Conservation (phyloP, 2,797 vertebrate species). For the Serranus cabrilla region DNA sequence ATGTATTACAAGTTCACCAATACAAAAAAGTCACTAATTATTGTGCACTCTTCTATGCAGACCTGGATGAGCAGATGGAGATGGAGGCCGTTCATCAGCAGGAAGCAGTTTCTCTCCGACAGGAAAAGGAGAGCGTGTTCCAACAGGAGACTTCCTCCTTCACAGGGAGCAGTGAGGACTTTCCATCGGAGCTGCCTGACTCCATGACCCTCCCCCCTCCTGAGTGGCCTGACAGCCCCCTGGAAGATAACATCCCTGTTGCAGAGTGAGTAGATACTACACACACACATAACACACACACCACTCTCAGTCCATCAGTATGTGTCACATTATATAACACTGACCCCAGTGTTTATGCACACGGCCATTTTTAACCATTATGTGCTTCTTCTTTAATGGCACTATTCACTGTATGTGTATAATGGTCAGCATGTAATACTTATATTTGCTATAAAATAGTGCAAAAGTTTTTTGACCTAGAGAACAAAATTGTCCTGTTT, state of each 20-base stretch:
- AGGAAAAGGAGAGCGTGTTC: constrained; percentile 22
- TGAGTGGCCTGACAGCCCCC: constrained; percentile 81
- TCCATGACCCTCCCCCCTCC: constrained; percentile 72
- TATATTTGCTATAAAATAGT: neutral
- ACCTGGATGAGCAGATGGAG: constrained; percentile 82
- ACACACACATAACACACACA: neutral
- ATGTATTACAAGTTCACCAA: neutral
- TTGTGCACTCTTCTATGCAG: constrained; percentile 50
- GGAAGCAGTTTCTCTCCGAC: constrained; percentile 32
- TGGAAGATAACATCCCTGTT: constrained; percentile 57
- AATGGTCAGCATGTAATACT: neutral
- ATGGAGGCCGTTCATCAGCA: constrained; percentile 61
- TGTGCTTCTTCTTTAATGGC: neutral
- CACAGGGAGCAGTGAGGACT: constrained; percentile 47
- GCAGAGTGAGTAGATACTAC: constrained; percentile 71
- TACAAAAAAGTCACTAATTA: neutral
- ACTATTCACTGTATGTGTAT: neutral
- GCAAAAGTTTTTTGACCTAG: neutral
- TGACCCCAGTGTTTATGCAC: neutral
- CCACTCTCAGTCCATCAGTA: neutral
- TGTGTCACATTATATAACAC: neutral
- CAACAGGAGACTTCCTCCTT: constrained; percentile 31
- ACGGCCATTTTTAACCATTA: neutral
- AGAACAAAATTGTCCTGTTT: too few relatives aligned
- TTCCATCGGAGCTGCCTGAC: constrained; percentile 67